A percentile compares a stretch with the other conserved stretches of the same genome.
Conservation (phyloP, 2,113 vertebrate genomes). For the Sylvietta virens region DNA sequence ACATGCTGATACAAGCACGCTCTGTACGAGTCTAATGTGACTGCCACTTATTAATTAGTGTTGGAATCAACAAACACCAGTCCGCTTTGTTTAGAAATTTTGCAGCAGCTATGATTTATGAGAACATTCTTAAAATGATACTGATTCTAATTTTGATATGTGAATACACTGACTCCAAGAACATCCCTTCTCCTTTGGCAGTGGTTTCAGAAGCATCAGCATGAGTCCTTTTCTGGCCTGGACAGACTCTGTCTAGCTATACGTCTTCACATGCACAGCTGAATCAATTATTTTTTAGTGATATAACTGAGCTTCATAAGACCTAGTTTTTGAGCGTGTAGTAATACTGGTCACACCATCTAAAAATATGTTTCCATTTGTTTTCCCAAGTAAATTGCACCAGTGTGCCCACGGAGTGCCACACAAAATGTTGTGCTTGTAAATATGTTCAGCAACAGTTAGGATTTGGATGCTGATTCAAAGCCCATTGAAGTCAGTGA, state of each 20-base stretch:
- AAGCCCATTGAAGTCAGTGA: slow-evolving; percentile 33
- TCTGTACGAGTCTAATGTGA: neutral
- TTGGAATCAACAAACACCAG: neutral
- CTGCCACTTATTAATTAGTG: neutral
- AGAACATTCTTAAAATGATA: neutral
- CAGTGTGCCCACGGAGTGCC: neutral
- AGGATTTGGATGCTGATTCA: slow-evolving; percentile 29
- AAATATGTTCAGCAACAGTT: slow-evolving; percentile 27
- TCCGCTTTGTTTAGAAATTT: neutral
- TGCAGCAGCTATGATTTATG: neutral
- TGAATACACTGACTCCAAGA: neutral
- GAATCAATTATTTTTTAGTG: neutral
- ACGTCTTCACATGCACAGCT: neutral
- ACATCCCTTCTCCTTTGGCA: neutral
- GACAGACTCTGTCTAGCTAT: neutral
- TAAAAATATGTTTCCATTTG: neutral
- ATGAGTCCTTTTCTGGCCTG: neutral
- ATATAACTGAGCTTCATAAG: neutral
- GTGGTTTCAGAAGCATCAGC: neutral
- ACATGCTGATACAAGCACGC: neutral
- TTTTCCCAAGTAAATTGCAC: slow-evolving; percentile 9
- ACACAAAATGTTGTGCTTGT: slow-evolving; percentile 24
- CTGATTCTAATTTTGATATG: neutral
- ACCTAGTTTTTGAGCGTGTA: neutral
- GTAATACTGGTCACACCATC: neutral